Conservation (phyloP, 2,888 invertebrate species). For the Lingula anatina region DNA sequence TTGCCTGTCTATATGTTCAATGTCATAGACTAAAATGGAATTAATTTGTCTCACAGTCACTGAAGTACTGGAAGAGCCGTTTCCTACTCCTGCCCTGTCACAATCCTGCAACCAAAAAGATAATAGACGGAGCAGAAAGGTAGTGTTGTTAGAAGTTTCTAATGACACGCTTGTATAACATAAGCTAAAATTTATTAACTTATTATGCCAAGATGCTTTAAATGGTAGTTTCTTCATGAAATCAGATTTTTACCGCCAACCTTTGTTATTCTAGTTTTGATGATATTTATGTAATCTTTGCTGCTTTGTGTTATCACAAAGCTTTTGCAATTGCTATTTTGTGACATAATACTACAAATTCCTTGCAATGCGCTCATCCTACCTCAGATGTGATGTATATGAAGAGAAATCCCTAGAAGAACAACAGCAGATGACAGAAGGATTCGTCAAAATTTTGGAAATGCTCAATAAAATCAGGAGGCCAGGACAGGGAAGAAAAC, state of each 20-base stretch:
- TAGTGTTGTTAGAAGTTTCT: slow-evolving; percentile 3
- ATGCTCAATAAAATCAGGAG: slow-evolving; percentile 83
- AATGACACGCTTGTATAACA: neutral
- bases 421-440: slow-evolving; percentile 39
- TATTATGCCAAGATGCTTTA: no score
- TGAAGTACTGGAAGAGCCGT: slow-evolving; percentile 88
- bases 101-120: slow-evolving; percentile 66
- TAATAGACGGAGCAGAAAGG: slow-evolving; percentile 51
- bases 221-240: no score
- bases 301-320: no score
- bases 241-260: no score
- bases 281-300: no score
- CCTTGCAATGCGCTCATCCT: no score
- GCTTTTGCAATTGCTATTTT: no score
- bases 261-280: no score
- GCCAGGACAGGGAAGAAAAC: slow-evolving; percentile 52
- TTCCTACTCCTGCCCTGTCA: slow-evolving; percentile 80
- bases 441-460: slow-evolving; percentile 65
- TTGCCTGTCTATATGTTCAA: no score
- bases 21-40: no score
- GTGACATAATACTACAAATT: no score
- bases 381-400: slow-evolving; percentile 76
- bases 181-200: no score
- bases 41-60: slow-evolving; percentile 57
- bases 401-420: slow-evolving; percentile 60